phyloP scores from a whole-genome alignment of 2,113 vertebrate genomes.

The Muntiacus muntjak region DNA sequence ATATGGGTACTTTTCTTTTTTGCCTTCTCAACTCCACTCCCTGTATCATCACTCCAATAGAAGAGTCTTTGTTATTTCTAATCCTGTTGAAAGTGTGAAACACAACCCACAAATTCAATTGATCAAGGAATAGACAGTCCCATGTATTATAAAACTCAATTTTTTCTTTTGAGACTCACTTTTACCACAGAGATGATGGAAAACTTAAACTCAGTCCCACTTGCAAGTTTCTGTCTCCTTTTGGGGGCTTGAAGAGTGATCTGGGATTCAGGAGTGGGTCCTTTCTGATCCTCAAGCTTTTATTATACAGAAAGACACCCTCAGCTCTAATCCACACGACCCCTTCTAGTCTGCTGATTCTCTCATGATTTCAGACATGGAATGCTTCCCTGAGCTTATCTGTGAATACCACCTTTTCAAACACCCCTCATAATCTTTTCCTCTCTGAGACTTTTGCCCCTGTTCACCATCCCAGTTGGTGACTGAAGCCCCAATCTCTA shows the following conservation, averaged over 20 bases:
- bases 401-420: neutral
- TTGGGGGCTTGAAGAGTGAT: neutral
- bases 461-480: neutral
- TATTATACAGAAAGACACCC: neutral
- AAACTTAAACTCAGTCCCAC: neutral
- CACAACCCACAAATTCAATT: neutral
- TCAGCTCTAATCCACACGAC: neutral
- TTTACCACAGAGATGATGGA: neutral
- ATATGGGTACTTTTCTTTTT: neutral
- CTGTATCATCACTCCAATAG: neutral
- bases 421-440: neutral
- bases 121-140: neutral
- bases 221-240: neutral
- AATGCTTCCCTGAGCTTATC: neutral
- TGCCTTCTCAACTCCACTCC: neutral
- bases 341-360: neutral
- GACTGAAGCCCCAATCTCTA: too few species aligned
- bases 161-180: neutral
- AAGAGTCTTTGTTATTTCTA: neutral
- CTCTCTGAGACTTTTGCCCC: neutral
- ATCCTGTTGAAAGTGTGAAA: neutral
- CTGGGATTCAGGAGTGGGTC: neutral
- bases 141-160: neutral
- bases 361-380: neutral
- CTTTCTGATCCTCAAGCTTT: neutral